Base-by-base conservation (phyloP, 2,888 invertebrate genomes). In the Drosophila incognita region DNA sequence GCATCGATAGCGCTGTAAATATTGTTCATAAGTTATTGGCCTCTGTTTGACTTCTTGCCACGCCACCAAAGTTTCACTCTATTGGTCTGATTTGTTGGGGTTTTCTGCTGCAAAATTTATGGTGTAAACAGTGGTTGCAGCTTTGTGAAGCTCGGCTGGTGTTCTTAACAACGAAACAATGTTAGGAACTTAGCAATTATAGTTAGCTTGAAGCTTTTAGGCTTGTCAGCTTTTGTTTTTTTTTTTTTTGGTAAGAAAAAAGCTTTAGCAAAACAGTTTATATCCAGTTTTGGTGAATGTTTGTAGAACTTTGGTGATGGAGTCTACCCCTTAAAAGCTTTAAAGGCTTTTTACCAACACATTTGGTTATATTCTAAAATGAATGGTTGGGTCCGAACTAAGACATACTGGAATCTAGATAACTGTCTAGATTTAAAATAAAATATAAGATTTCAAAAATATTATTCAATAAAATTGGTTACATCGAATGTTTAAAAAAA, bases 1-100 rank as follows among this genome's bases (percentile, higher is more conserved):
- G 78, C 87, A 84, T 87, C 84, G 85, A 86, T 87, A 89, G 72
- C 76, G 68, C 58, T 48, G 76, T 74, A 89, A 87, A 89, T 84
- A 89, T 87, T 76, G 70, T 78, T 59, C 66, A 79, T 76, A 76
- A 78, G 59, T 76, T 78, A 76, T 80, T 56, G 64, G 49, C 65
- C 62, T 60, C 36, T 65, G 60, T 80, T 75, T 85, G 69, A 58
- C 66, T 70, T 53, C 36, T 52, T 27, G 40, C 52, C 36, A 21
- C 8, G 21, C n/a, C 61, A 15, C 27, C 51, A 69, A 64, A 71
- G 38, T 64, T 69, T 40, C 52, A 46, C 48, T 54, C 54, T 68
- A 35, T 52, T 40, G 31, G 18, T 24, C 48, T 64, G 42, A 31
- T 49, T 71, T 58, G 54, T 27, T 48, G 24, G 54, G 53, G 36